Base-by-base conservation (phyloP, 2,888 invertebrate genomes). In the Drosophila subsilvestris region DNA sequence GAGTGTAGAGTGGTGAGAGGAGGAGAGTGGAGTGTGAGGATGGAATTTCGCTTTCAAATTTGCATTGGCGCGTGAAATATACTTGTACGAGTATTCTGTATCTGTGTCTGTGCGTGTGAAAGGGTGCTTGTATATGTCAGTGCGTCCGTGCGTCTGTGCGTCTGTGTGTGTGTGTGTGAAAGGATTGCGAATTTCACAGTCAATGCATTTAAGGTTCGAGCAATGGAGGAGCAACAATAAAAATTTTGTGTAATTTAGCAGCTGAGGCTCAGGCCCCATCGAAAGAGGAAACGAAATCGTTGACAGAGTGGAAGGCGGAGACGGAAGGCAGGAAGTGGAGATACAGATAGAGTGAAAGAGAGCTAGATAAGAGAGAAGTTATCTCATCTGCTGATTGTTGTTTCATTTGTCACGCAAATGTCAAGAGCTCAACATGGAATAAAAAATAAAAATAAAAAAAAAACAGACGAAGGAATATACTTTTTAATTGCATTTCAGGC, bases 21-120 rank as follows among this genome's bases (percentile, higher is more conserved):
- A 22, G 22, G 3, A 22, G 22, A 3, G 3, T 45, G 47, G 55
- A 53, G 68, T 48, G 60, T 55, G 45, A 47, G 73, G 61, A 53
- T 60, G 83, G 80, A 85, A 86, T 86, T 86, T 88, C 86, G 78
- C 86, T 88, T 89, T 84, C 84, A 58, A 84, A 81, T 86, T 66
- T 86, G 78, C 80, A 74, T 80, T 86, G 84, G 82, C 78, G 82
- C 82, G 85, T 86, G 79, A 82, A 82, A 86, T 81, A 83, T 78
- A 67, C 72, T 54, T 69, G 49, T 59, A 70, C 76, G 63, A 76
- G 59, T 71, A 50, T 56, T 20, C 9, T 27, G 20, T 48, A 51
- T 51, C 62, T 57, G 27, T 56, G 14, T 27, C 9, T 43, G 18
- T 49, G 37, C 14, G 37, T 14, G 37, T 6, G 37, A 37, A 37